Conservation (phyloP, 2,888 invertebrate genomes). For the Scaptodrosophila latifasciaeformis region DNA sequence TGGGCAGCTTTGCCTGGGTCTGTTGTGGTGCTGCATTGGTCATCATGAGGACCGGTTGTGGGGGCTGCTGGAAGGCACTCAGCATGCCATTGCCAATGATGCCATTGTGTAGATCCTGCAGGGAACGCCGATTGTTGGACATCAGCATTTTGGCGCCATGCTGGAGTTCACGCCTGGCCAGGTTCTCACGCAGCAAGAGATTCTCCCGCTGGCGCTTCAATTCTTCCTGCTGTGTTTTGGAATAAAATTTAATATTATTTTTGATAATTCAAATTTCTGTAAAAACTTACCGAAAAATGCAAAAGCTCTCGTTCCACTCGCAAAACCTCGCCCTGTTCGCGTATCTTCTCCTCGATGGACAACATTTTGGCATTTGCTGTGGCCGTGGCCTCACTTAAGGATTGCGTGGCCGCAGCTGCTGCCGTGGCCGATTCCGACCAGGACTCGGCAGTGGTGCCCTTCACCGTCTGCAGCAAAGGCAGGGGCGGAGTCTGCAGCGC, state of each 20-base stretch:
- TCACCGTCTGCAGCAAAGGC: slow-evolving; percentile 65
- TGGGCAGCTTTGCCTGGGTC: neutral
- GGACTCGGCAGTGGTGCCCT: slow-evolving; percentile 69
- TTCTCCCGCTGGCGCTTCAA: slow-evolving; percentile 84
- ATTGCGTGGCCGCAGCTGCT: slow-evolving; percentile 73
- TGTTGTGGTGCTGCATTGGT: slow-evolving; percentile 47
- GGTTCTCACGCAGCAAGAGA: slow-evolving; percentile 80
- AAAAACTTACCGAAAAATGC: slow-evolving; percentile 74
- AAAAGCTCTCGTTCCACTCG: slow-evolving; percentile 86
- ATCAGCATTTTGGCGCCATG: slow-evolving; percentile 75
- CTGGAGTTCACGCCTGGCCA: slow-evolving; percentile 77
- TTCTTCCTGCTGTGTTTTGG: slow-evolving; percentile 84
- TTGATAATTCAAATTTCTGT: neutral
- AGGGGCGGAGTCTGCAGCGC: slow-evolving; percentile 59
- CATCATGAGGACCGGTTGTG: slow-evolving; percentile 13
- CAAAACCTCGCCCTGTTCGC: slow-evolving; percentile 84
- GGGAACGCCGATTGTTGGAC: slow-evolving; percentile 78
- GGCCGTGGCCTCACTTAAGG: slow-evolving; percentile 74
- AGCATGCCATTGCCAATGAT: slow-evolving; percentile 51
- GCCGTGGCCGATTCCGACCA: slow-evolving; percentile 72
- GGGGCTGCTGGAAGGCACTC: slow-evolving; percentile 39
- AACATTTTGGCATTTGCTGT: slow-evolving; percentile 77
- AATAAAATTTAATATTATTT: neutral
- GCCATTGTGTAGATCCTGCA: slow-evolving; percentile 78
- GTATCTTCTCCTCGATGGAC: slow-evolving; percentile 80